Percentiles rank a stretch among this genome's conserved stretches.
Conservation (phyloP, 2,113 vertebrate species). For the Heterotis niloticus region DNA sequence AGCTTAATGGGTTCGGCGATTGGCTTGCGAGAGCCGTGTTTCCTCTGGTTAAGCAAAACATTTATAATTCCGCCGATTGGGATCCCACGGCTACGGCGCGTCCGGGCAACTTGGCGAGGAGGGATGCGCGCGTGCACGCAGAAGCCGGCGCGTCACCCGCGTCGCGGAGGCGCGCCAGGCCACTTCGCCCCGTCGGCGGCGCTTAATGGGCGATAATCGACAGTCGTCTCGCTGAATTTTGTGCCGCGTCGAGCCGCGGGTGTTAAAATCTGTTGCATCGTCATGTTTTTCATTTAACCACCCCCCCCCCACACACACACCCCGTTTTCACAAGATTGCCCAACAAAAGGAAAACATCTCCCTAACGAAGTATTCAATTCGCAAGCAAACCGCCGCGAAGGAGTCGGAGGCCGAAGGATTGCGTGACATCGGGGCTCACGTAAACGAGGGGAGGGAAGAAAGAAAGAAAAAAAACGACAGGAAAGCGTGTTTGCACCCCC, state of each 20-base stretch:
- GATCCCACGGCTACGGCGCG: conserved; percentile 46
- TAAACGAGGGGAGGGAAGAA: not conserved
- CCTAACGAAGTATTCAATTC: conserved; percentile 75
- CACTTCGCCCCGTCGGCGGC: conserved; percentile 33
- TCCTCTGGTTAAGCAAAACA: conserved; percentile 88
- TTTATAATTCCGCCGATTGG: conserved; percentile 73
- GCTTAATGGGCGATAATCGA: conserved; percentile 44
- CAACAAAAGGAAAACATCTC: conserved; percentile 59
- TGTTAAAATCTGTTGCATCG: conserved; percentile 38
- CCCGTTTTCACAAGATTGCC: conserved; percentile 37
- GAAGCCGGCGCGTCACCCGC: too few relatives aligned
- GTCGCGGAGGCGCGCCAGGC: conserved; percentile 13
- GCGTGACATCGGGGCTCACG: not conserved
- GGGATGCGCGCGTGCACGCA: not conserved
- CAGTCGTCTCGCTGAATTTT: conserved; percentile 35
- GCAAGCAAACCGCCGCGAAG: conserved; percentile 67
- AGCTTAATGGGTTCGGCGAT: conserved; percentile 90
- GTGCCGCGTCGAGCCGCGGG: conserved; percentile 35
- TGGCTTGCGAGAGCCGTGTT: conserved; percentile 80
- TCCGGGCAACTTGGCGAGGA: conserved; percentile 23
- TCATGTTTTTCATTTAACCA: conserved; percentile 39
- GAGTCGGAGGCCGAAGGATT: too few relatives aligned
- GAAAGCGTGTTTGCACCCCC: too few relatives aligned
- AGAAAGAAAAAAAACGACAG: too few relatives aligned
- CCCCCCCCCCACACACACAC: too few relatives aligned